Base-by-base conservation (phyloP, 2,797 vertebrate species). In the Carapus acus region DNA sequence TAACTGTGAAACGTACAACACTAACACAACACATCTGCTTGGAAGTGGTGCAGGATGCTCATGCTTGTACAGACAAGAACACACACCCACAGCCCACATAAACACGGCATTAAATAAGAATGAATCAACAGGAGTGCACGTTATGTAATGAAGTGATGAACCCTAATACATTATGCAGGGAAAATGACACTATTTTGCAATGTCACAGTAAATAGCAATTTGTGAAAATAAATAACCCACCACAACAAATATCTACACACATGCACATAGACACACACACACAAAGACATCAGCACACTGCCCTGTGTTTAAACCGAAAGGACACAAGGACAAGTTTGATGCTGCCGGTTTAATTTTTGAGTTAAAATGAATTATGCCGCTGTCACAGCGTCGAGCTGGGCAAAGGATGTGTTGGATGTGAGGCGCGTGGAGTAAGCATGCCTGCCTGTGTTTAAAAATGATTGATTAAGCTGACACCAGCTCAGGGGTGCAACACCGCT, bases 381-480 rank as follows among this genome's bases (percentile, higher is more conserved):
- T 83, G 83, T 82, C 74, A 87, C 83, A 83, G 81, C 65, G 85
- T 83, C 70, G 78, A 84, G 83, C 77, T 69, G 81, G 63, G 84
- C 80, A n/a, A 86, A 86, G 77, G 88, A 86, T 84, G 76, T 71
- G 51, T 69, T 31, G 57, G 73, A 83, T 86, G 80, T 67, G 78
- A 85, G 80, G 76, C 61, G 55, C 70, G 76, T 77, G 64, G 79
- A 76, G 74, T 82, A 87, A 87, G 81, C 78, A 73, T 61, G 74
- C 84, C 81, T 85, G 80, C 84, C 82, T 65, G 75, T 88, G 83
- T 90, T 92, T 91, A 86, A 88, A 89, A 88, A 88, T 90, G 89
- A 93, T 90, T 89, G 87, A 91, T 92, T 91, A 89, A 88, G 84
- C 85, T 87, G 88, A 87, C 84, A 87, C 79, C 70, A 72, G 86